Percentiles rank a stretch among this genome's conserved stretches.
These are phyloP conservation scores for Agonopterix alstromeriana DNA, from an alignment of 2,888 invertebrate genomes.

Conservation along the genomic window DNA sequence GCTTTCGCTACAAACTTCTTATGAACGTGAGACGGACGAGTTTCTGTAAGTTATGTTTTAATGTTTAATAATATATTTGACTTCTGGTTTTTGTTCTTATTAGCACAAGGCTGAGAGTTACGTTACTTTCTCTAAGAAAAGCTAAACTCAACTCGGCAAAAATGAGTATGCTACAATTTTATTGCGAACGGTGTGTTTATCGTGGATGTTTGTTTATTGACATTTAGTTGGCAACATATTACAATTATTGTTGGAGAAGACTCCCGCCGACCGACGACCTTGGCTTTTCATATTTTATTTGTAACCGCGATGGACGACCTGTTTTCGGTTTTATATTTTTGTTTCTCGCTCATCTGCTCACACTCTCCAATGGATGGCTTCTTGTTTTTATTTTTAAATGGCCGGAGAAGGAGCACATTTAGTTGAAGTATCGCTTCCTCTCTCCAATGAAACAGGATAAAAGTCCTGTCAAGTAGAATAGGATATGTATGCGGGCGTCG, in stretches of 20 bases:
- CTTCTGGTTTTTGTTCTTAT: neutral
- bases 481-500: conserved; percentile 14
- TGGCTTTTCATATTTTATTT: conserved; percentile 26
- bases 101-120: neutral
- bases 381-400: conserved; percentile 3
- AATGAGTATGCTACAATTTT: neutral
- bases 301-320: conserved; percentile 20
- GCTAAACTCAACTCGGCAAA: neutral
- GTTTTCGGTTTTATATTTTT: conserved; percentile 22
- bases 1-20: conserved; percentile 23
- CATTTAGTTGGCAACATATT: conserved; percentile 10
- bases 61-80: neutral
- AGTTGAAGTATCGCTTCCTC: conserved; percentile 8
- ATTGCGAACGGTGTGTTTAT: neutral
- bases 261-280: conserved; percentile 19
- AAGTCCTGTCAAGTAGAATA: conserved; percentile 6
- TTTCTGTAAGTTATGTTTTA: conserved; percentile 2
- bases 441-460: conserved; percentile 7
- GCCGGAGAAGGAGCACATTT: conserved; percentile 1
- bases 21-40: conserved; percentile 8
- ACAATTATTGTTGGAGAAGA: conserved; percentile 7
- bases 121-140: too few species aligned
- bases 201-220: conserved; percentile 10
- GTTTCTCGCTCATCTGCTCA: conserved; percentile 13
- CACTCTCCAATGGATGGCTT: conserved; percentile 10